Percentiles rank a stretch among this genome's conserved stretches.
Evolutionary conservation across 2,888 invertebrate species (phyloP).

Genomic region (Sinohyriopsis cumingii): DNA sequence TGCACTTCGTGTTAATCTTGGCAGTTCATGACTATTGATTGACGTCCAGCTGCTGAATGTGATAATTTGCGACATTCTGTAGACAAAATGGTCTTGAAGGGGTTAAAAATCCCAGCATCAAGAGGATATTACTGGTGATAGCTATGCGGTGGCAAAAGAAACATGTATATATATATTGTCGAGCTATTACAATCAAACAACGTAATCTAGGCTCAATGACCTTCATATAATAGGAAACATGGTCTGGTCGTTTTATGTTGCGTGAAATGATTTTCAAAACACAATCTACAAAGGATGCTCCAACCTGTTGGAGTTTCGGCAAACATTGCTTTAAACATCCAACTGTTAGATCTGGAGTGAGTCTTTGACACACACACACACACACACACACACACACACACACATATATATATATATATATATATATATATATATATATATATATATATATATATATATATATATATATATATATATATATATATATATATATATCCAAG

Average conservation of each 20-base stretch:
- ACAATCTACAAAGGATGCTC: constrained; percentile 17
- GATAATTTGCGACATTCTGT: too few species aligned
- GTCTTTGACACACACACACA: constrained; percentile 16
- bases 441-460: constrained; percentile 16
- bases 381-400: too few species aligned
- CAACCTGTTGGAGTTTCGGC: constrained; percentile 6
- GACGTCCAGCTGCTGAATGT: too few species aligned
- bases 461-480: too few species aligned
- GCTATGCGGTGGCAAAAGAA: constrained; percentile 20
- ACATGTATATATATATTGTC: constrained; percentile 8
- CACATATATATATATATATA: constrained; percentile 14
- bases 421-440: too few species aligned
- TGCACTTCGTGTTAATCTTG: too few species aligned
- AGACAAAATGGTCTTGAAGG: too few species aligned
- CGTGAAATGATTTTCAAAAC: constrained; percentile 24
- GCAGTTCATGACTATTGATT: too few species aligned
- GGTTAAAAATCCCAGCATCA: too few species aligned
- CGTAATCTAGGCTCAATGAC: constrained; percentile 21
- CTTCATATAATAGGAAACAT: constrained; percentile 22
- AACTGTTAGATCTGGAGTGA: constrained; percentile 5
- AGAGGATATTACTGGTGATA: not conserved
- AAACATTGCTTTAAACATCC: constrained; percentile 10
- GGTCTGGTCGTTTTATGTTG: constrained; percentile 13
- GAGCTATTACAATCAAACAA: constrained; percentile 13
- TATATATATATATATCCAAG: too few species aligned